These are phyloP conservation scores for Xyrauchen texanus DNA, from an alignment of 2,113 vertebrate genomes.

Conservation along the genomic window DNA sequence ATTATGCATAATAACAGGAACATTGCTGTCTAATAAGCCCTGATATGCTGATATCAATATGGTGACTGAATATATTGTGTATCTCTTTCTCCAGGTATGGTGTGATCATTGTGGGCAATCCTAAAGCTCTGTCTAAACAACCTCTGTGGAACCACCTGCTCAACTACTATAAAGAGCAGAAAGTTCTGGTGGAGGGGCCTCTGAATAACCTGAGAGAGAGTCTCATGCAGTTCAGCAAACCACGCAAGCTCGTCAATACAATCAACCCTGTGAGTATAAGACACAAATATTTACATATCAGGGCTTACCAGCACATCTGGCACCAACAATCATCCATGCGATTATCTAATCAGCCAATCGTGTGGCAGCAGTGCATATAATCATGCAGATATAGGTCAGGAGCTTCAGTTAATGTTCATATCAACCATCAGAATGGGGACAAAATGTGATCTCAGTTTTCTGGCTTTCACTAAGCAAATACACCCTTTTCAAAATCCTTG, in stretches of 20 bases:
- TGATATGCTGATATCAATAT: neutral
- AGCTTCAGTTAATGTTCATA: no score
- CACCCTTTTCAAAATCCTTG: neutral
- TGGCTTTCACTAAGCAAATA: no score
- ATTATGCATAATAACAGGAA: no score
- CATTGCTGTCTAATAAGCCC: no score
- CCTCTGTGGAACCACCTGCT: constrained; percentile 97
- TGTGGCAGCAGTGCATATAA: no score
- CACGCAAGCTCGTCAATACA: constrained; percentile 95
- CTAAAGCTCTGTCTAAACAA: constrained; percentile 95
- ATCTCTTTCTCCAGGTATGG: constrained; percentile 79
- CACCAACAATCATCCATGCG: no score
- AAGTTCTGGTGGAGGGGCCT: constrained; percentile 95
- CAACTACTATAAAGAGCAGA: constrained; percentile 99
- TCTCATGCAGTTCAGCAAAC: constrained; percentile 99
- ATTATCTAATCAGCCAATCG: no score
- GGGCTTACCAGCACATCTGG: neutral
- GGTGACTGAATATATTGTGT: neutral
- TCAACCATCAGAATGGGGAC: no score
- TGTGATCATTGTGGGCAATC: constrained; percentile 97
- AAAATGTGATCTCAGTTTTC: no score
- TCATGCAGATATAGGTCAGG: no score
- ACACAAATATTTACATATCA: neutral
- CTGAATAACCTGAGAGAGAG: constrained; percentile 98
- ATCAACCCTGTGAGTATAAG: constrained; percentile 90